Evolutionary conservation across 2,113 vertebrate species (phyloP).

Genomic region (Shinisaurus crocodilurus): DNA sequence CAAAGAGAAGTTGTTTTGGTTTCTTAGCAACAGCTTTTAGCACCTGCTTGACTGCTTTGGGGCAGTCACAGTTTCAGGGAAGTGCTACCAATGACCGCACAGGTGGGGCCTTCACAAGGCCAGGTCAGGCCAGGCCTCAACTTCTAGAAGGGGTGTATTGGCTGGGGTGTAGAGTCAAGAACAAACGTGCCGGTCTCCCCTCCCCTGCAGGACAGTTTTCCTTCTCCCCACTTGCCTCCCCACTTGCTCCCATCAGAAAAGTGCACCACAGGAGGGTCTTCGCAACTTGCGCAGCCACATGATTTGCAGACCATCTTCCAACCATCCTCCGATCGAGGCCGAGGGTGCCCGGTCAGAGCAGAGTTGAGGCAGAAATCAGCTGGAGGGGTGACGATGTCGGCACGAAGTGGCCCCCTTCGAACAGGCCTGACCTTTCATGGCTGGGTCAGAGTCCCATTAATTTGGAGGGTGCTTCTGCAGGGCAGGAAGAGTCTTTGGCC

Average conservation of each 20-base stretch:
- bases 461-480: slow-evolving; percentile 29
- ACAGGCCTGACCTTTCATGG: neutral
- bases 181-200: slow-evolving; percentile 22
- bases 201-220: neutral
- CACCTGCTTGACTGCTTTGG: slow-evolving; percentile 63
- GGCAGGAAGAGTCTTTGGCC: slow-evolving; percentile 49
- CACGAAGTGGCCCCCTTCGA: slow-evolving; percentile 49
- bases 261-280: neutral
- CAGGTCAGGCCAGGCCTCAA: slow-evolving; percentile 23
- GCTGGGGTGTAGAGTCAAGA: slow-evolving; percentile 75
- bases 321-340: neutral
- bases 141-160: slow-evolving; percentile 39
- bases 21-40: slow-evolving; percentile 66
- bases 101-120: slow-evolving; percentile 44
- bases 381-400: slow-evolving; percentile 45
- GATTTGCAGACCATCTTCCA: neutral
- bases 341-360: slow-evolving; percentile 54
- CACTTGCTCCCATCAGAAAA: neutral
- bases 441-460: neutral
- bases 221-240: neutral
- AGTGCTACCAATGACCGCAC: slow-evolving; percentile 48
- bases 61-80: slow-evolving; percentile 58
- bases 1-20: slow-evolving; percentile 42
- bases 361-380: slow-evolving; percentile 46
- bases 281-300: neutral